phyloP scores from a whole-genome alignment of 1,140 invertebrate species.

The Samia ricini region DNA sequence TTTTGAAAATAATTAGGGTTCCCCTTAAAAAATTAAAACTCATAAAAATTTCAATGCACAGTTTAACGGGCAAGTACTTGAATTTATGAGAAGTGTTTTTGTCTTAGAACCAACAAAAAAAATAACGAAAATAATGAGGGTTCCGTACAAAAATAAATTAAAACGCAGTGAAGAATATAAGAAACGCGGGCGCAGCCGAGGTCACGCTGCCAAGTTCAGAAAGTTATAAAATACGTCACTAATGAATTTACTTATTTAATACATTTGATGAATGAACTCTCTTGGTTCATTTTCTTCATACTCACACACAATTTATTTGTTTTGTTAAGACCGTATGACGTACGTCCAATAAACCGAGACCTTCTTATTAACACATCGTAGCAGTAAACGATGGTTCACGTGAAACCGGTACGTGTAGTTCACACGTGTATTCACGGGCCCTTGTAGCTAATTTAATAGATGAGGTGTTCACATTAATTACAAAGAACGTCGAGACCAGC shows the following conservation, averaged over 20 bases:
- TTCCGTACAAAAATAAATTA: too few species aligned
- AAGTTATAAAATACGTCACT: conserved; percentile 45
- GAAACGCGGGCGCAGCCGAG: too few species aligned
- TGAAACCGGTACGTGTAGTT: conserved; percentile 43
- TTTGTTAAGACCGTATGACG: conserved; percentile 60
- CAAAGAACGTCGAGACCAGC: conserved; percentile 72
- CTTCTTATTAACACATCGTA: conserved; percentile 6
- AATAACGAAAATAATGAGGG: too few species aligned
- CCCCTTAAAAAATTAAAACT: too few species aligned
- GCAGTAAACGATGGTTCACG: conserved; percentile 29
- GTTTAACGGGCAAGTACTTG: too few species aligned
- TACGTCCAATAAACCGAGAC: conserved; percentile 33
- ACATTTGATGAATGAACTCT: conserved; percentile 72
- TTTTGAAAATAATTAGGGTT: too few species aligned
- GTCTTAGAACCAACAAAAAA: too few species aligned
- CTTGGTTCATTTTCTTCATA: conserved; percentile 69
- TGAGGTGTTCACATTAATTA: conserved; percentile 75
- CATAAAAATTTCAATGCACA: too few species aligned
- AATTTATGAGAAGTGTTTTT: too few species aligned
- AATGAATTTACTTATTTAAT: conserved; percentile 29
- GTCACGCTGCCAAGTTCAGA: too few species aligned
- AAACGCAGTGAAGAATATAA: too few species aligned
- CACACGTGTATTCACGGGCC: conserved; percentile 63
- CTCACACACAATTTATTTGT: conserved; percentile 70
- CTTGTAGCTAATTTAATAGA: conserved; percentile 74